A percentile compares a stretch with the other conserved stretches of the same genome.
Conservation (phyloP, 1,140 invertebrate genomes). For the Babylonia areolata region DNA sequence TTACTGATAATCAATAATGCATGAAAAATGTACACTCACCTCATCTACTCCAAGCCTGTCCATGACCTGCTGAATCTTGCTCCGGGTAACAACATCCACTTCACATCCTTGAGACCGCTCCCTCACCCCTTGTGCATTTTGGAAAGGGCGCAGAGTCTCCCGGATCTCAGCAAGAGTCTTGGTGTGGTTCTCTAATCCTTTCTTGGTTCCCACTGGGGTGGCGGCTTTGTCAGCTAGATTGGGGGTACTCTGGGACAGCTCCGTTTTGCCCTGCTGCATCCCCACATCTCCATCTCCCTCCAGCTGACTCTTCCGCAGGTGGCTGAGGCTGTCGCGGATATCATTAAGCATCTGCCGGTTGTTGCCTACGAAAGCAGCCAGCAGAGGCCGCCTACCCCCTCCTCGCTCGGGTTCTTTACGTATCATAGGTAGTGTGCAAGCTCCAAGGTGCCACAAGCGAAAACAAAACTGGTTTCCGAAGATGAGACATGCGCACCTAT, state of each 20-base stretch:
- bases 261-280: constrained; percentile 52
- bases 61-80: constrained; percentile 59
- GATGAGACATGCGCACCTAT: constrained; percentile 46
- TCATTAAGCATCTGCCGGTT: constrained; percentile 73
- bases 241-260: constrained; percentile 63
- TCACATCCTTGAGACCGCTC: constrained; percentile 79
- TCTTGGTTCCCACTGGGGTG: constrained; percentile 35
- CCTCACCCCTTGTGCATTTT: constrained; percentile 83
- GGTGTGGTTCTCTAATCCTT: constrained; percentile 81
- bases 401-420: constrained; percentile 55
- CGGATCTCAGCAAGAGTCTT: constrained; percentile 92
- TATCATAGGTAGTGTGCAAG: constrained; percentile 52
- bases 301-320: constrained; percentile 59
- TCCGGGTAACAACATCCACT: constrained; percentile 44
- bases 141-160: constrained; percentile 89
- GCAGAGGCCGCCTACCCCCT: constrained; percentile 64
- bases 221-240: constrained; percentile 57
- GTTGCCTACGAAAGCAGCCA: constrained; percentile 62
- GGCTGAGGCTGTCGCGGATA: constrained; percentile 70
- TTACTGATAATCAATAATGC: too few species aligned
- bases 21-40: constrained; percentile 52
- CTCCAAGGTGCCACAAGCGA: constrained; percentile 23
- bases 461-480: constrained; percentile 23
- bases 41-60: constrained; percentile 67
- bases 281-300: constrained; percentile 44